Percentiles rank a stretch among this genome's conserved stretches.
Conservation (phyloP, 2,888 invertebrate species). For the Kryphioiulus occultus region DNA sequence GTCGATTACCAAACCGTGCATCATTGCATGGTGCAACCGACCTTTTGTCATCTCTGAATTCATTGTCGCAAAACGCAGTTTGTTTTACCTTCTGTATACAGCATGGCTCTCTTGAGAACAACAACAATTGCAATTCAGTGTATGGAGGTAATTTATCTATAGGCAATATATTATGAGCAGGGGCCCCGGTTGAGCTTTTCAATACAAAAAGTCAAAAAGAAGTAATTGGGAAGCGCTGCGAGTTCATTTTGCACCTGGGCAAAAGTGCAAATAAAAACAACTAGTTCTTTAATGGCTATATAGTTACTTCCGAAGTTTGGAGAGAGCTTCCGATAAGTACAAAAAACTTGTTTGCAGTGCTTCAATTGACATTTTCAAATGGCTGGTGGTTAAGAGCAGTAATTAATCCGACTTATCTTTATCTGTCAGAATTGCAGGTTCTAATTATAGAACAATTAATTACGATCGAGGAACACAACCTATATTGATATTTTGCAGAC, state of each 20-base stretch:
- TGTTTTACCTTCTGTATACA: neutral
- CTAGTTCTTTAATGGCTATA: neutral
- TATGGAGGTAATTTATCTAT: neutral
- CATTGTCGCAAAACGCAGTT: neutral
- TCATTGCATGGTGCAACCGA: neutral
- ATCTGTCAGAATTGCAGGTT: neutral
- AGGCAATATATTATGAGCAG: neutral
- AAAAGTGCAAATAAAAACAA: neutral
- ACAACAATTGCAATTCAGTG: neutral
- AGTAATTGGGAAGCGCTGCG: neutral
- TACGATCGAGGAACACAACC: neutral
- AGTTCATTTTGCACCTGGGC: constrained; percentile 8
- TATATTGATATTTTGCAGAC: neutral
- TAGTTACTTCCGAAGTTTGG: neutral
- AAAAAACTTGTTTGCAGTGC: neutral
- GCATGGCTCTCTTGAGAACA: neutral
- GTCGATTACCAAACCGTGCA: neutral
- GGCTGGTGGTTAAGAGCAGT: neutral
- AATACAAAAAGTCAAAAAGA: neutral
- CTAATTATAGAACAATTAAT: neutral
- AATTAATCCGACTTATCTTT: neutral
- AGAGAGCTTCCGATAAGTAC: neutral
- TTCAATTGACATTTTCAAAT: neutral
- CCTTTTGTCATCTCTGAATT: neutral
- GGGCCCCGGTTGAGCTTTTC: neutral